Evolutionary conservation across 1,140 invertebrate species (phyloP), one percentile per base, ranked within the genome.

Genomic region (Ooceraea biroi): DNA sequence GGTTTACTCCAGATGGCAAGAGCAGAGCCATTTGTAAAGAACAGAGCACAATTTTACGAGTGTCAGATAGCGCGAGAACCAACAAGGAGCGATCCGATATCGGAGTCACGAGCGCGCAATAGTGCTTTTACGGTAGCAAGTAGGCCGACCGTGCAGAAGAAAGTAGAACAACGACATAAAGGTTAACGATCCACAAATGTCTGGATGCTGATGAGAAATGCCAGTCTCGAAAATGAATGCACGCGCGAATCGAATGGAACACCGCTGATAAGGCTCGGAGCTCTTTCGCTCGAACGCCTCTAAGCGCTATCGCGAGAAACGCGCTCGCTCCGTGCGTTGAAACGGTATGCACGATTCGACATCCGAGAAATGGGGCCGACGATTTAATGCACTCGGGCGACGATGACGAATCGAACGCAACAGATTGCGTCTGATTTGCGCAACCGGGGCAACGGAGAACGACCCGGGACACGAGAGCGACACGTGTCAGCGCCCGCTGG

Each of bases 361-460:
- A 60, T 58, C 68, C 77, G 52, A 83, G 63, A 83, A 87, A 76
- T 68, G 85, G 44, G 85, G 65, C 25, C 83, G 74, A 71, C 44
- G 36, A 36, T 36, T 36, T 36, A 50, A 76, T 65, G 63, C 30
- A 3, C 36, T 55, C 61, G 2, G 61, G 27, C 73, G 27, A 36
- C 71, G 80, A 77, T 46, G 85, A 55, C 80, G 50, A 83, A 63
- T 77, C n/a, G 86, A 77, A 82, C 57, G 57, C 69, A 80, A 66
- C 83, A 82, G 83, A 88, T 85, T 77, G 83, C 83, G 58, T 52
- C 76, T 76, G 76, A 85, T 83, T 87, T 76, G 50, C 83, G 66
- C 87, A 88, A 88, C 82, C 85, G 77, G 87, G 71, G 71, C 88
- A 88, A 88, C 82, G 86, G 85, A 82, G 61, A 74, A 82, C 25